A percentile compares a stretch with the other conserved stretches of the same genome.
phyloP scores from a whole-genome alignment of 30 jellyfish, hydroid and myxozoan genomes.

The Chrysaora quinquecirrha region DNA sequence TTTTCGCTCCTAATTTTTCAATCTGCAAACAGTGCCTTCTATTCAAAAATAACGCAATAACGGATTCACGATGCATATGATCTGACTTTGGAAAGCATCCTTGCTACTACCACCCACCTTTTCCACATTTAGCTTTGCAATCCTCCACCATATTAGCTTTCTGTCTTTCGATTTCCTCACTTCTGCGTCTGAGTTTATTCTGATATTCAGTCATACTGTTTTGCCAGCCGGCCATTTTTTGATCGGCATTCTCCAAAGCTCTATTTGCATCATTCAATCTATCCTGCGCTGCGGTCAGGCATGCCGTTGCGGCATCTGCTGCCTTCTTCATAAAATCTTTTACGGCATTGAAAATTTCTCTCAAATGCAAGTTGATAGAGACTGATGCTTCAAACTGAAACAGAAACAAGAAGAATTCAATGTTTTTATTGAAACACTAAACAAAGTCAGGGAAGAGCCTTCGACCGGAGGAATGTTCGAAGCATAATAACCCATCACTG shows the following conservation, averaged over 20 bases:
- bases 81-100: no score
- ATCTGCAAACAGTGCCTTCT: no score
- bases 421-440: background rate
- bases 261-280: slow-evolving; percentile 11
- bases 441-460: background rate
- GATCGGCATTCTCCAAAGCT: slow-evolving; percentile 19
- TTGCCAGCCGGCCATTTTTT: slow-evolving; percentile 70
- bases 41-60: no score
- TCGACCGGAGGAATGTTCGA: background rate
- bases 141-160: slow-evolving; percentile 13
- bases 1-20: no score
- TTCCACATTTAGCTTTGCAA: slow-evolving; percentile 55
- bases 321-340: slow-evolving; percentile 19
- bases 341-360: slow-evolving; percentile 4
- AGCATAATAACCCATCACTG: background rate
- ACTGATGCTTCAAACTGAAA: slow-evolving; percentile 21
- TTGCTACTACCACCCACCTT: slow-evolving; percentile 33
- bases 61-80: no score
- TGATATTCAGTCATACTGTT: slow-evolving; percentile 15
- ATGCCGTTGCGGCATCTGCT: slow-evolving; percentile 17
- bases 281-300: slow-evolving; percentile 19
- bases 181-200: slow-evolving; percentile 17
- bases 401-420: background rate
- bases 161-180: slow-evolving; percentile 56
- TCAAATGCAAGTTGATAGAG: slow-evolving; percentile 6